Evolutionary conservation across 37 sponge, comb jelly and placozoan species (phyloP).

Genomic region (Dysidea cf. avara): DNA sequence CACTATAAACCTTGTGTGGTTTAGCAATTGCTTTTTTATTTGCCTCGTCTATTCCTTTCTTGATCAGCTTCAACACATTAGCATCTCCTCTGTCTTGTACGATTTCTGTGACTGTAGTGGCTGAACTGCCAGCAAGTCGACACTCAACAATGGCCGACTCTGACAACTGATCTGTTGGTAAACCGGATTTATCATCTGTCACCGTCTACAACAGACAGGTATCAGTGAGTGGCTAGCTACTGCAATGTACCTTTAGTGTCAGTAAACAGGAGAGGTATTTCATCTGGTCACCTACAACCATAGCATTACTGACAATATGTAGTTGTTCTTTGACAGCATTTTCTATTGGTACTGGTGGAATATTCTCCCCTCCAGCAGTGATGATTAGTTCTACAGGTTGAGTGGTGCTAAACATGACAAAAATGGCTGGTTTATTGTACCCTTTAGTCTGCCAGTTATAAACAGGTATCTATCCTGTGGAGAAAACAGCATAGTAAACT

Average conservation of each 20-base stretch:
- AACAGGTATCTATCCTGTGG: slow-evolving; percentile 50
- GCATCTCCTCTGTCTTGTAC: slow-evolving; percentile 36
- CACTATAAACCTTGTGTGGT: slow-evolving; percentile 37
- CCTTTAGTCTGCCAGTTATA: slow-evolving; percentile 69
- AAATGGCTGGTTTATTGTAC: not conserved
- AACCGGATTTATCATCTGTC: slow-evolving; percentile 49
- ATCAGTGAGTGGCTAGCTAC: not conserved
- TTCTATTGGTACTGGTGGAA: slow-evolving; percentile 89
- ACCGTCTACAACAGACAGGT: slow-evolving; percentile 21
- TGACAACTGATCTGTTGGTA: slow-evolving; percentile 49
- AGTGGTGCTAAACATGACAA: not conserved
- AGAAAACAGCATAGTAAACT: too few relatives aligned
- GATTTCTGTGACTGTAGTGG: slow-evolving; percentile 64
- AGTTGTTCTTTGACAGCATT: slow-evolving; percentile 61
- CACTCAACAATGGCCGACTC: slow-evolving; percentile 30
- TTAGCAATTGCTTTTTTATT: slow-evolving; percentile 56
- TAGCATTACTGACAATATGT: slow-evolving; percentile 74
- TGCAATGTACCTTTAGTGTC: slow-evolving; percentile 64
- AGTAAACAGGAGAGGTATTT: slow-evolving; percentile 74
- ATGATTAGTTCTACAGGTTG: slow-evolving; percentile 52
- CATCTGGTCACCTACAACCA: slow-evolving; percentile 77
- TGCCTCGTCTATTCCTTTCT: slow-evolving; percentile 67
- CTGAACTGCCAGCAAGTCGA: slow-evolving; percentile 42
- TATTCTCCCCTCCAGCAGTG: slow-evolving; percentile 73
- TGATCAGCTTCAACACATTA: slow-evolving; percentile 69